A percentile compares a stretch with the other conserved stretches of the same genome.
These are phyloP conservation scores for Embidobia sp. DNA, from an alignment of 2,888 invertebrate genomes.

Conservation along the genomic window DNA sequence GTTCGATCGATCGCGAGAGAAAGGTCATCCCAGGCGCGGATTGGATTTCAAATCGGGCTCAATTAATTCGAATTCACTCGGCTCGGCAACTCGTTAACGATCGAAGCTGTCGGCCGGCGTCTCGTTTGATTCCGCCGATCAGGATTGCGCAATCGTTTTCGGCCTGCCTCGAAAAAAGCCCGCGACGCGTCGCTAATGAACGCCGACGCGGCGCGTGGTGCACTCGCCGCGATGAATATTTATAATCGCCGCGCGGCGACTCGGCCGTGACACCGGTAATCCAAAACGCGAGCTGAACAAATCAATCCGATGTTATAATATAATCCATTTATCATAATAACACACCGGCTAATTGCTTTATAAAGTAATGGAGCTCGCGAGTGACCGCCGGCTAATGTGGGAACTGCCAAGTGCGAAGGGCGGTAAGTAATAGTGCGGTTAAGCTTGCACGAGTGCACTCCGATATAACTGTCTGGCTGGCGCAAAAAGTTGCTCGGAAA, in stretches of 20 bases:
- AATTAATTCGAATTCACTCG: conserved; percentile 65
- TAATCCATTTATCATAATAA: conserved; percentile 59
- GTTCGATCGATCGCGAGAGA: conserved; percentile 61
- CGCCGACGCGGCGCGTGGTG: conserved; percentile 18
- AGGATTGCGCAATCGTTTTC: conserved; percentile 44
- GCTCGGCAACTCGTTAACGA: conserved; percentile 61
- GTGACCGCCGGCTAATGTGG: conserved; percentile 33
- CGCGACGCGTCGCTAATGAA: conserved; percentile 19
- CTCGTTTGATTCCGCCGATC: conserved; percentile 49
- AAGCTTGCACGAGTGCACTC: conserved; percentile 36
- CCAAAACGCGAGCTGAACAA: conserved; percentile 25
- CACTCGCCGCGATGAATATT: conserved; percentile 17
- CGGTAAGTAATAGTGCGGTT: conserved; percentile 36
- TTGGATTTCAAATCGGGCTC: conserved; percentile 66
- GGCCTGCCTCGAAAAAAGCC: conserved; percentile 31
- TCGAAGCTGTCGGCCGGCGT: conserved; percentile 60
- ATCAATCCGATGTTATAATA: conserved; percentile 44
- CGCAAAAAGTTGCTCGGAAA: conserved; percentile 28
- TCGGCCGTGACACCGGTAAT: conserved; percentile 33
- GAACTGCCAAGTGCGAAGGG: conserved; percentile 41
- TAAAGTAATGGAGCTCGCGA: conserved; percentile 34
- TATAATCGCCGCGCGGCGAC: conserved; percentile 17
- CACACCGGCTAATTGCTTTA: conserved; percentile 54
- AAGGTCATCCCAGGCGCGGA: conserved; percentile 66
- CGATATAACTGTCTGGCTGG: conserved; percentile 19